Evolutionary conservation across 2,113 vertebrate genomes (phyloP), one percentile per base, ranked within the genome.

Genomic region (Seriola dumerili): DNA sequence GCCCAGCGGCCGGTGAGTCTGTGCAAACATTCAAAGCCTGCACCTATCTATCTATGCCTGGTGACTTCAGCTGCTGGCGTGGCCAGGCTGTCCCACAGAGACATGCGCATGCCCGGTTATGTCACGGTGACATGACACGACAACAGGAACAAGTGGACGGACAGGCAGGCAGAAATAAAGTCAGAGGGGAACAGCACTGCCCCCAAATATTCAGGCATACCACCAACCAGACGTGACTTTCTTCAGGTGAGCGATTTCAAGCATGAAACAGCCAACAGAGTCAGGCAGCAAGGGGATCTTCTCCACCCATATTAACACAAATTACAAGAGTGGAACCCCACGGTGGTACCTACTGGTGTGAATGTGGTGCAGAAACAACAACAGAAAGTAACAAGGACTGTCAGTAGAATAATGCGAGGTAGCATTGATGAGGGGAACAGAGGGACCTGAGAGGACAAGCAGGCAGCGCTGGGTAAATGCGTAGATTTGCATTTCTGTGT

Each of bases 361-460:
- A 58, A 38, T 38, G 74, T 59, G 79, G 61, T 48, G 80, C 62
- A 32, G 64, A 55, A 61, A 80, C 29, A 62, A 76, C 40, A 55
- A 79, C 16, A 44, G 61, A 77, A 4, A 57, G 54, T 10, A 52
- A 73, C 50, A 59, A 29, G 7, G 4, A 54, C 65, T 62, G 83
- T 84, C 74, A 83, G 76, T 78, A 64, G 71, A 78, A 55, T 77
- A 79, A 90, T 72, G 91, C 63, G 91, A 92, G 91, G 91, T 90
- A 89, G 90, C 82, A 40, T 74, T 61, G 83, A 88, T 76, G 87
- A 68, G 69, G 46, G 72, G 73, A 66, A 65, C 55, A 34, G 65
- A 76, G 74, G 78, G 79, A 88, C 87, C 89, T 89, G 91, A 92
- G 92, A 88, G 81, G 79, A 90, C 23, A 48, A 88, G 86, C 90